phyloP scores from a whole-genome alignment of 2,888 invertebrate species.

The Hemicrepidius hirtus region DNA sequence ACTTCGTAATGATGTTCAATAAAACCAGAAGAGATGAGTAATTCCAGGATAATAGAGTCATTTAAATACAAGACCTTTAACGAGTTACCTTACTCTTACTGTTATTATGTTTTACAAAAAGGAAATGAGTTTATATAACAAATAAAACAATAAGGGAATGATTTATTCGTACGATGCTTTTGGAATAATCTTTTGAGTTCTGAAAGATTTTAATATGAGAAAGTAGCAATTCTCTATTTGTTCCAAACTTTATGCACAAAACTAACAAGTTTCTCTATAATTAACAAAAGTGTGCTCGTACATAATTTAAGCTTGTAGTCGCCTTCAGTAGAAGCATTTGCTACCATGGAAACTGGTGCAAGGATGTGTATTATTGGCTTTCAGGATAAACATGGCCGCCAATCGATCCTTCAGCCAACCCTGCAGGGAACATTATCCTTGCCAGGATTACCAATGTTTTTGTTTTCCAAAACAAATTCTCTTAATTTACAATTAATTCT shows the following conservation, averaged over 20 bases:
- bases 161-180: no score
- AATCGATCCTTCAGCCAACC: conserved; percentile 52
- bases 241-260: no score
- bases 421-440: conserved; percentile 37
- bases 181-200: no score
- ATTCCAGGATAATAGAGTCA: conserved; percentile 17
- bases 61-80: neutral
- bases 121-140: no score
- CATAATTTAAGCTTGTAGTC: conserved; percentile 16
- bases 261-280: no score
- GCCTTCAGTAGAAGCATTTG: conserved; percentile 32
- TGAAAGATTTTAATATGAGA: no score
- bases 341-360: conserved; percentile 52
- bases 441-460: neutral
- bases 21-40: conserved; percentile 2
- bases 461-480: neutral
- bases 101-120: no score
- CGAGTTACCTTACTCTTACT: no score
- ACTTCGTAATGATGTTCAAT: neutral
- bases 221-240: no score
- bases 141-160: no score
- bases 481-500: no score
- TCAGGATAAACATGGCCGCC: conserved; percentile 53
- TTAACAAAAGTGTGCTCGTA: conserved; percentile 2
- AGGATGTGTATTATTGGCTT: conserved; percentile 51